phyloP scores from a whole-genome alignment of 2,113 vertebrate species.

The Lepidiolamprologus cunningtoni region DNA sequence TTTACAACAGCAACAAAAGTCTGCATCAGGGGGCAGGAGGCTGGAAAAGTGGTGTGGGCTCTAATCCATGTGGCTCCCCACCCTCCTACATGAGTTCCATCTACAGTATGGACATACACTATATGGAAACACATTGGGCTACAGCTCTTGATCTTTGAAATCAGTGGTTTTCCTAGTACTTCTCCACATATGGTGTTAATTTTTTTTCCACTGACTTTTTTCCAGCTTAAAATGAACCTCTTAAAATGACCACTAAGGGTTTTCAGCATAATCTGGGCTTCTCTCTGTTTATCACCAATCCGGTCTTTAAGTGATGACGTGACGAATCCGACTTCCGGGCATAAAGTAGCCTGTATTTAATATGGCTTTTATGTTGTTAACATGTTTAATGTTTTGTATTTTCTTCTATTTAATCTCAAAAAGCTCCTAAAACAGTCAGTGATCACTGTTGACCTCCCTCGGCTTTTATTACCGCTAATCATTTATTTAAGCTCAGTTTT shows the following conservation, averaged over 20 bases:
- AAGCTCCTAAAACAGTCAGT: no score
- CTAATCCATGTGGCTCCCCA: background rate
- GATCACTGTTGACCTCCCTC: no score
- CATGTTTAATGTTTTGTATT: no score
- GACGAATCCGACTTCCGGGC: no score
- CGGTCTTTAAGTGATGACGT: no score
- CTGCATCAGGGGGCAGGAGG: background rate
- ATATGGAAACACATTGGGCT: background rate
- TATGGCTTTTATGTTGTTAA: no score
- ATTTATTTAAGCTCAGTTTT: no score
- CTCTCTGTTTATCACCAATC: background rate
- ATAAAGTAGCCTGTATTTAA: accelerated
- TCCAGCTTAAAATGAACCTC: background rate
- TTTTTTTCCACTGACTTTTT: background rate
- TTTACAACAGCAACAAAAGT: background rate
- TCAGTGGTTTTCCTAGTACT: background rate
- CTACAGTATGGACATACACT: background rate
- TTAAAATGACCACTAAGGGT: background rate
- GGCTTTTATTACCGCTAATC: no score
- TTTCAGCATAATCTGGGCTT: background rate
- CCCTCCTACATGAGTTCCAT: background rate
- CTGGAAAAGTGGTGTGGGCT: background rate
- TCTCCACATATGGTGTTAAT: background rate
- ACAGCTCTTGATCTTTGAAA: background rate
- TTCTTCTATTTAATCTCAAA: no score